These are phyloP conservation scores for Acropora tenuis DNA, from an alignment of 64 coral and sea anemone species.

Conservation along the genomic window DNA sequence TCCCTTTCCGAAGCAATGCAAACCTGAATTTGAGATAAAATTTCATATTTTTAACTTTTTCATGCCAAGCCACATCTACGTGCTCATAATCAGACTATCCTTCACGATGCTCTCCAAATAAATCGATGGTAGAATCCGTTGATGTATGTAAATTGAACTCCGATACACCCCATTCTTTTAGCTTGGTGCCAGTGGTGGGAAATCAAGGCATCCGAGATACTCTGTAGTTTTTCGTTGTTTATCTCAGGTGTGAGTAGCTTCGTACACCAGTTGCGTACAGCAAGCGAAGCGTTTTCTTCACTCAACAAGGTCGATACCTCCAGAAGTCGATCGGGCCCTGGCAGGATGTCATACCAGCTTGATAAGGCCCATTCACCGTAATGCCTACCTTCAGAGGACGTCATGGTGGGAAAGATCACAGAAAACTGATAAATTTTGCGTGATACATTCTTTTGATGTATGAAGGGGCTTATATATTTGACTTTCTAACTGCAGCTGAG, in stretches of 20 bases:
- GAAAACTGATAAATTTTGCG: too few species aligned
- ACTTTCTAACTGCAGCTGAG: too few species aligned
- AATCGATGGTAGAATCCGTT: slow-evolving; percentile 85
- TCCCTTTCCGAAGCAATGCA: too few species aligned
- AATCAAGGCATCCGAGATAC: slow-evolving; percentile 51
- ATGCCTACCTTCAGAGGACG: slow-evolving; percentile 41
- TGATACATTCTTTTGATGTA: too few species aligned
- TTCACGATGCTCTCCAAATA: slow-evolving; percentile 72
- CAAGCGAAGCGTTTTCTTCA: slow-evolving; percentile 45
- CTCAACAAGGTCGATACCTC: slow-evolving; percentile 71
- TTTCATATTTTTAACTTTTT: background rate
- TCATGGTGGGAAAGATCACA: background rate
- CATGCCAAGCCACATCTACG: background rate
- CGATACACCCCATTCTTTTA: slow-evolving; percentile 75
- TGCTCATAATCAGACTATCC: background rate
- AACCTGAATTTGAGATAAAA: too few species aligned
- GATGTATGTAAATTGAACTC: slow-evolving; percentile 79
- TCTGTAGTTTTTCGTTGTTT: slow-evolving; percentile 25
- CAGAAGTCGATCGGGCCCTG: slow-evolving; percentile 64
- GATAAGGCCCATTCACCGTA: slow-evolving; percentile 82
- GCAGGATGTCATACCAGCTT: slow-evolving; percentile 78
- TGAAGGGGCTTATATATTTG: too few species aligned
- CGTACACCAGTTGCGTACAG: slow-evolving; percentile 32
- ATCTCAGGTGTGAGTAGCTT: slow-evolving; percentile 57
- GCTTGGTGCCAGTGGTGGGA: slow-evolving; percentile 69